Base-by-base conservation (phyloP, 2,113 vertebrate genomes). In the Eulacestoma nigropectus region DNA sequence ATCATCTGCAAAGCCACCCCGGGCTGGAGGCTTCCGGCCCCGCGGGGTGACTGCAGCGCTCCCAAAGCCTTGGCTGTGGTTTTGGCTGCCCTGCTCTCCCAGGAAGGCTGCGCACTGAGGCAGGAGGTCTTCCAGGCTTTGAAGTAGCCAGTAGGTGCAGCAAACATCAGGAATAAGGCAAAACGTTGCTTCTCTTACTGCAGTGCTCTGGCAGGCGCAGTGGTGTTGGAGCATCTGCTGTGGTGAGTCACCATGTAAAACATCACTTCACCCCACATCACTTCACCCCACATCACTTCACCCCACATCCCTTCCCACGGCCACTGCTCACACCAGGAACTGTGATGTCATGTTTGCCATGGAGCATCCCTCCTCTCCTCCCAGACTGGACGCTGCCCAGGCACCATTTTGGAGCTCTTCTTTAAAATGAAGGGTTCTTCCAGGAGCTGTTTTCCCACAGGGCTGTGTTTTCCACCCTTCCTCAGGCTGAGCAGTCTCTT, bases 1-100 rank as follows among this genome's bases (percentile, higher is more conserved):
- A 33, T 97, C 95, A 96, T 95, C 97, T 49, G 56, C 85, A 14
- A 91, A 85, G 47, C 94, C 94, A 85, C 88, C 81, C 53, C 1
- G 4, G 41, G 65, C 42, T 47, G 46, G 73, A 21, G 39, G 53
- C 1, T 6, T 33, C 52, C 20, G 37, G 73, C 59, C 56, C 72
- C 3, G 0, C 0, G 0, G 55, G 37, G 47, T 46, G 13, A 4
- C 37, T 27, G 14, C 72, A 35, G 53, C 16, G 15, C 73, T 84
- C 35, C 20, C 73, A 10, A 44, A 26, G 64, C 30, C 78, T 62
- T 47, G 5, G 25, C 6, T 20, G n/a, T 18, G 59, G 15, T 41
- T 79, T 64, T 16, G 57, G 9, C 27, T 39, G 73, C 44, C 44
- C 14, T 4, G 1, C n/a, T 76, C 33, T 41, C 56, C 80, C 41